Percentiles rank a stretch among this genome's conserved stretches.
phyloP scores from a whole-genome alignment of 2,888 invertebrate genomes.

The Patella pellucida region DNA sequence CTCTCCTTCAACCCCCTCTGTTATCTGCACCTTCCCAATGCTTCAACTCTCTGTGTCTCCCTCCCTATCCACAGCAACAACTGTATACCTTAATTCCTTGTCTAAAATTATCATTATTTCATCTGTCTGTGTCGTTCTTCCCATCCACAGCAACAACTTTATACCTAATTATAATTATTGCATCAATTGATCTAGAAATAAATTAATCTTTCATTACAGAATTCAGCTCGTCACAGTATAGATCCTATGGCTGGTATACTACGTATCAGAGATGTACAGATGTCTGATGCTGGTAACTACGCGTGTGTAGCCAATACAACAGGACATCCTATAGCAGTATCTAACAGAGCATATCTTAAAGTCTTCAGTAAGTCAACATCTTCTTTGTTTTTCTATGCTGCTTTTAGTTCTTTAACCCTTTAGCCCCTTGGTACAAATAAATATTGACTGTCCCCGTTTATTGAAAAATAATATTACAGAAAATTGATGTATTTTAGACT shows the following conservation, averaged over 20 bases:
- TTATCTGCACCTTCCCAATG: too few relatives aligned
- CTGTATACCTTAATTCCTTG: too few relatives aligned
- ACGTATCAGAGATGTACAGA: slow-evolving; percentile 73
- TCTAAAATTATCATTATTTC: too few relatives aligned
- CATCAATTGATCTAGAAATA: too few relatives aligned
- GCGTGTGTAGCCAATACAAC: slow-evolving; percentile 79
- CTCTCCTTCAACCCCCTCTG: too few relatives aligned
- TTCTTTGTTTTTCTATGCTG: neutral
- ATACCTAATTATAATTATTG: too few relatives aligned
- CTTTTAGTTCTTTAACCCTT: neutral
- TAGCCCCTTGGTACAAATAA: too few relatives aligned
- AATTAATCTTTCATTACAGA: slow-evolving; percentile 36
- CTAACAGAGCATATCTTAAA: slow-evolving; percentile 76
- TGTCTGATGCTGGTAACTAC: slow-evolving; percentile 79
- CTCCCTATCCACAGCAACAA: too few relatives aligned
- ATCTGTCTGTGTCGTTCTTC: too few relatives aligned
- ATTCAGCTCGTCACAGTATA: slow-evolving; percentile 53
- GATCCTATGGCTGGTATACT: slow-evolving; percentile 74
- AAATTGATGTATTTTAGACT: neutral
- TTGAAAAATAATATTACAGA: neutral
- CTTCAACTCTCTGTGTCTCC: too few relatives aligned
- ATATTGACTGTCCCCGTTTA: neutral
- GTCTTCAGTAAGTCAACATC: slow-evolving; percentile 75
- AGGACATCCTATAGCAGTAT: slow-evolving; percentile 77
- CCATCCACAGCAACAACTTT: too few relatives aligned